Conservation (phyloP, 2,113 vertebrate genomes). For the Arizona elegans region DNA sequence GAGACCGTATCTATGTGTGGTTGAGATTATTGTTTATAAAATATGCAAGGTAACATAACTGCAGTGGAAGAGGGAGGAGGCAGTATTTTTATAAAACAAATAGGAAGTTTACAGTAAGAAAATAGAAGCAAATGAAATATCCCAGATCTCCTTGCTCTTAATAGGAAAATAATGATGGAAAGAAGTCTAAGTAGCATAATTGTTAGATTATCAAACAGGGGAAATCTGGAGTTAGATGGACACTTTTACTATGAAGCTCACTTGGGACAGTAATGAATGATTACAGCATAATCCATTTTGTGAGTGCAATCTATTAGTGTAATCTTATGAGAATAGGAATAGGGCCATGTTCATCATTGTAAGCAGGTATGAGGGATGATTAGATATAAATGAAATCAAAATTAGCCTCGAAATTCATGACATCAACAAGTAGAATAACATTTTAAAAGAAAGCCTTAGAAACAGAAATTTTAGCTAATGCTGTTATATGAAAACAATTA, state of each 20-base stretch:
- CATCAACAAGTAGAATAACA: not conserved
- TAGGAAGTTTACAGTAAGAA: not conserved
- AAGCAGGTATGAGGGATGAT: not conserved
- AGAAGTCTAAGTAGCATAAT: not conserved
- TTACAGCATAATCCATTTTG: not conserved
- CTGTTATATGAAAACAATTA: not conserved
- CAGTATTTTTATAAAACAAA: not conserved
- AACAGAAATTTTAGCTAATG: not conserved
- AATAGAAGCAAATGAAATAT: not conserved
- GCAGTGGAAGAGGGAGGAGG: not conserved
- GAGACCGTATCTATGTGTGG: not conserved
- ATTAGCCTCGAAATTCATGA: not conserved
- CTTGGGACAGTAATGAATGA: not conserved
- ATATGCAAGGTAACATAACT: not conserved
- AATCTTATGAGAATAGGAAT: not conserved
- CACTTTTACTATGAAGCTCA: not conserved
- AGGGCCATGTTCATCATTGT: not conserved
- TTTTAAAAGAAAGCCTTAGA: not conserved
- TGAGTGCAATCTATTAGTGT: not conserved
- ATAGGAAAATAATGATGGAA: not conserved
- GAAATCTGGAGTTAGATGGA: not conserved
- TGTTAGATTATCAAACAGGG: not conserved
- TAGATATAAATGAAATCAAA: not conserved
- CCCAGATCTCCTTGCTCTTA: not conserved
- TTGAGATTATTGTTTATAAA: not conserved